Evolutionary conservation across 2,888 invertebrate genomes (phyloP), one percentile per base, ranked within the genome.

Genomic region (Geotrupes spiniger): DNA sequence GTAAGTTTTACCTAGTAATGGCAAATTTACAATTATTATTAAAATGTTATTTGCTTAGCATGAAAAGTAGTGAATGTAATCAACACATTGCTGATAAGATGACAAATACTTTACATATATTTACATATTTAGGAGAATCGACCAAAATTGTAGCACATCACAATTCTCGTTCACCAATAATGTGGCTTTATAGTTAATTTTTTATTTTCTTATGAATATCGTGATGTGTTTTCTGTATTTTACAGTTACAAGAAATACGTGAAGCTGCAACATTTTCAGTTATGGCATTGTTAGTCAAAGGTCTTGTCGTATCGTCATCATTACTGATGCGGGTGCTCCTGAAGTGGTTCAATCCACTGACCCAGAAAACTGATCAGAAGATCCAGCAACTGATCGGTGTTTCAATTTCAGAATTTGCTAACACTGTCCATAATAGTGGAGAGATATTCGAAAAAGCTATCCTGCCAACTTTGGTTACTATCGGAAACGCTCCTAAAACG

Each of bases 331-430:
- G 84, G 44, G 73, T 94, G 3, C 74, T 92, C 10, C 74, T 92
- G 44, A 79, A 90, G 38, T 91, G 92, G 82, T 91, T 88, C 66
- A 91, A 89, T 72, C 92, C 92, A 1, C 77, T 79, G 11, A 42
- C 42, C 37, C 37, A 48, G 5, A 43, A 43, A 28, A 6, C 25
- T 38, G 43, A 43, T 10, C 42, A 26, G 26, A 48, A 36, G 27
- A 33, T 39, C 12, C 43, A 48, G 11, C 37, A 14, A 29, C 29
- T 29, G 12, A 26, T 42, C 25, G 28, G 38, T 9, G 16, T n/a
- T 9, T 16, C 41, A 8, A 21, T 44, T 31, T 27, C 31, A 25
- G 26, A n/a, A 36, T 42, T 38, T 14, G 26, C 36, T 11, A 10
- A 14, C 2, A 29, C 26, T 8, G 25, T 44, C 33, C 11, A 27